phyloP scores from a whole-genome alignment of 2,113 vertebrate species.

The Empidonax traillii region DNA sequence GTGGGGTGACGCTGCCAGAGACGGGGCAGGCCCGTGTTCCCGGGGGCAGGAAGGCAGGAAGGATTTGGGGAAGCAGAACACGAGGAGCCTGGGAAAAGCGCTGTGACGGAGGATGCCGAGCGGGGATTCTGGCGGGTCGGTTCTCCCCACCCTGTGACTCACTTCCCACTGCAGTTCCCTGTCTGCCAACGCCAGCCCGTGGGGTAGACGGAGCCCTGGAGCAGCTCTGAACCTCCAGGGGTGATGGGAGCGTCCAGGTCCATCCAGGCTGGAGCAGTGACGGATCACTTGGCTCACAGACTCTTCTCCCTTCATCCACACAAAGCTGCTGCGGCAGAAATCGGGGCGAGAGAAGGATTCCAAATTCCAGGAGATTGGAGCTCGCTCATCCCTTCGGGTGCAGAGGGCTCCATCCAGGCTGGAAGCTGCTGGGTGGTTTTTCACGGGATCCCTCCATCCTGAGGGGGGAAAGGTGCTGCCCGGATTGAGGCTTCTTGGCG shows the following conservation, averaged over 20 bases:
- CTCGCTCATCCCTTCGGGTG: fast-evolving
- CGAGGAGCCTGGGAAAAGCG: background rate
- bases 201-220: background rate
- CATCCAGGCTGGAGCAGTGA: fast-evolving
- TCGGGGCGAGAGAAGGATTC: fast-evolving
- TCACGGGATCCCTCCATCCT: background rate
- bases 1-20: background rate
- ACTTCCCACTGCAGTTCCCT: background rate
- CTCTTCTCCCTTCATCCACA: background rate
- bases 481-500: fast-evolving
- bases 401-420: fast-evolving
- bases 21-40: fast-evolving
- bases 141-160: conserved; percentile 28
- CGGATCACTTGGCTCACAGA: fast-evolving
- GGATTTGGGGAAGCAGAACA: background rate
- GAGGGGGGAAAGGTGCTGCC: background rate
- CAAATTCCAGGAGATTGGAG: background rate
- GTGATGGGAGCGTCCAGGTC: background rate
- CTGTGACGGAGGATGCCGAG: background rate
- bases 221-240: background rate
- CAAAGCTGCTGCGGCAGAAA: background rate
- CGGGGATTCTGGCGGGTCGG: background rate
- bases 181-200: background rate
- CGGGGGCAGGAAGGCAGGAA: background rate
- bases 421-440: background rate